Percentiles rank a stretch among this genome's conserved stretches.
Evolutionary conservation across 1,140 invertebrate genomes (phyloP).

Genomic region (Ceratina australensis): DNA sequence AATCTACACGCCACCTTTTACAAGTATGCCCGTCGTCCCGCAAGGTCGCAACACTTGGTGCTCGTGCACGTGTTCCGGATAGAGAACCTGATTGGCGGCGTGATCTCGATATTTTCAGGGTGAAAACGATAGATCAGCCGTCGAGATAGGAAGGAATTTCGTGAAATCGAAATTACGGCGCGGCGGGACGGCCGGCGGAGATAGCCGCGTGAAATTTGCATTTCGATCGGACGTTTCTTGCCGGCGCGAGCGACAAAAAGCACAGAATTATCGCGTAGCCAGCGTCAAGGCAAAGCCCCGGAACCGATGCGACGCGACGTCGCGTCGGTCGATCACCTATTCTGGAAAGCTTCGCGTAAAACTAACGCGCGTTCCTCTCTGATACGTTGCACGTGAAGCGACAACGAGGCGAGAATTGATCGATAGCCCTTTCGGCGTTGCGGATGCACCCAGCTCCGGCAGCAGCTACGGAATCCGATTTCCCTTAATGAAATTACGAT

Average conservation of each 20-base stretch:
- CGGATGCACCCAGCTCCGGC: background rate
- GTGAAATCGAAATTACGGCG: slow-evolving; percentile 33
- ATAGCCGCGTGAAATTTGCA: slow-evolving; percentile 27
- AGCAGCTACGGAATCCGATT: background rate
- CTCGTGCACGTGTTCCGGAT: too few relatives aligned
- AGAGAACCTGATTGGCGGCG: too few relatives aligned
- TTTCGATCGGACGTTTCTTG: slow-evolving; percentile 28
- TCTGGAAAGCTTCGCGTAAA: slow-evolving; percentile 4
- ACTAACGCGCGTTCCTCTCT: background rate
- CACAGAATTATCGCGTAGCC: slow-evolving; percentile 34
- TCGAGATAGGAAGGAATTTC: slow-evolving; percentile 34
- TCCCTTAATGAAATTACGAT: background rate
- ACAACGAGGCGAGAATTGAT: background rate
- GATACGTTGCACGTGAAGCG: background rate
- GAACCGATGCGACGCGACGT: background rate
- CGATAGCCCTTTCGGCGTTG: background rate
- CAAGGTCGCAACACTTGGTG: too few relatives aligned
- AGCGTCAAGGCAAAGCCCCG: slow-evolving; percentile 4
- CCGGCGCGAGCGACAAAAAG: slow-evolving; percentile 15
- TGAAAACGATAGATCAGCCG: slow-evolving; percentile 5
- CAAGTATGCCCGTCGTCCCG: too few relatives aligned
- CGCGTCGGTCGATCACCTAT: slow-evolving; percentile 16
- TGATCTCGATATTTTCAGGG: too few relatives aligned
- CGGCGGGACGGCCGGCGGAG: background rate
- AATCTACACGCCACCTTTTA: background rate